phyloP scores from a whole-genome alignment of 2,888 invertebrate species.

The Rhagonycha lutea region DNA sequence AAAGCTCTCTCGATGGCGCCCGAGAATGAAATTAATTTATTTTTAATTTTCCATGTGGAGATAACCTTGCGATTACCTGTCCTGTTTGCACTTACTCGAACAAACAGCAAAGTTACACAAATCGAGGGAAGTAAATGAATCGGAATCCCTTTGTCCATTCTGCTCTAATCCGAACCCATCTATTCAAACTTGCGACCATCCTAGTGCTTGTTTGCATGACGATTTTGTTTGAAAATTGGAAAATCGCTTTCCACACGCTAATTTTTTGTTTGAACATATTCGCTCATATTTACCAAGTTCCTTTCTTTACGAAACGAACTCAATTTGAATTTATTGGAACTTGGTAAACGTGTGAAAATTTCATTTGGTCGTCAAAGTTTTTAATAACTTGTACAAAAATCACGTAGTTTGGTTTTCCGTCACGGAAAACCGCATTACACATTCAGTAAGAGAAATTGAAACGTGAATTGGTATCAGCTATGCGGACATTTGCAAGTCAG shows the following conservation, averaged over 20 bases:
- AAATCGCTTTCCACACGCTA: conserved; percentile 4
- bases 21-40: background rate
- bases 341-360: background rate
- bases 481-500: conserved; percentile 44
- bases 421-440: conserved; percentile 40
- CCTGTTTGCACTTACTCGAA: conserved; percentile 40
- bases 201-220: conserved; percentile 30
- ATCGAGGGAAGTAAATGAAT: conserved; percentile 46
- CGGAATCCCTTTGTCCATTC: conserved; percentile 45
- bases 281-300: background rate
- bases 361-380: background rate
- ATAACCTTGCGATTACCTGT: conserved; percentile 27
- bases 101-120: conserved; percentile 44
- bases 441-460: conserved; percentile 47
- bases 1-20: no score
- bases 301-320: background rate
- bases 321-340: background rate
- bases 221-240: conserved; percentile 12
- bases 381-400: conserved; percentile 24
- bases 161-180: conserved; percentile 35
- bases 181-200: conserved; percentile 34
- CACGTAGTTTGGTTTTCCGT: conserved; percentile 25
- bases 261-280: background rate
- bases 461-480: conserved; percentile 43
- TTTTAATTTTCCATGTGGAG: background rate